phyloP scores from a whole-genome alignment of 2,113 vertebrate species.

The Hystrix cristata region DNA sequence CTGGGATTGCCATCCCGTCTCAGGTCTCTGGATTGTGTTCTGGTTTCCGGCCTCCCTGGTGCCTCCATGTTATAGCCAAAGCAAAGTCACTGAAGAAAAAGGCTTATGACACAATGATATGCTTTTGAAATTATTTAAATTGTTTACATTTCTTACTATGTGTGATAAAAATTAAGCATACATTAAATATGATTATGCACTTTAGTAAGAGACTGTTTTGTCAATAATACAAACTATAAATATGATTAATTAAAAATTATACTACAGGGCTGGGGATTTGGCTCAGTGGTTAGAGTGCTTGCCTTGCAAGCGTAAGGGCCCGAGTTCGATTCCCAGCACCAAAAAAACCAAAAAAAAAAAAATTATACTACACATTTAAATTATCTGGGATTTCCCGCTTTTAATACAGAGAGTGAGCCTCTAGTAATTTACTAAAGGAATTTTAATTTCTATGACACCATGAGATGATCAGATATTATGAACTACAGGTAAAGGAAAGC shows the following conservation, averaged over 20 bases:
- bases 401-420: neutral
- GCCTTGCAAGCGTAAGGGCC: too few relatives aligned
- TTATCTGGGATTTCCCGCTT: neutral
- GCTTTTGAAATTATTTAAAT: neutral
- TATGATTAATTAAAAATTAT: neutral
- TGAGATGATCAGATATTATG: neutral
- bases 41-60: neutral
- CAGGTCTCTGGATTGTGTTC: neutral
- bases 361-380: neutral
- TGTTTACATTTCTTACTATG: neutral
- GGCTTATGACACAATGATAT: neutral
- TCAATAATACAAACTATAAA: neutral
- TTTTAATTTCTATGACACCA: neutral
- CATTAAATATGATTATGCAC: neutral
- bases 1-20: neutral
- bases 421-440: neutral
- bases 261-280: too few relatives aligned
- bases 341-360: too few relatives aligned
- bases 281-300: too few relatives aligned
- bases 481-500: neutral
- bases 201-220: neutral
- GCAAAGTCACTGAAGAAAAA: neutral
- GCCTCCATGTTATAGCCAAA: neutral
- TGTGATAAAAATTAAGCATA: neutral
- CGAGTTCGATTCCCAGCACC: too few relatives aligned